Conservation (phyloP, 2,888 invertebrate species). For the Mesorhabditis sp. region DNA sequence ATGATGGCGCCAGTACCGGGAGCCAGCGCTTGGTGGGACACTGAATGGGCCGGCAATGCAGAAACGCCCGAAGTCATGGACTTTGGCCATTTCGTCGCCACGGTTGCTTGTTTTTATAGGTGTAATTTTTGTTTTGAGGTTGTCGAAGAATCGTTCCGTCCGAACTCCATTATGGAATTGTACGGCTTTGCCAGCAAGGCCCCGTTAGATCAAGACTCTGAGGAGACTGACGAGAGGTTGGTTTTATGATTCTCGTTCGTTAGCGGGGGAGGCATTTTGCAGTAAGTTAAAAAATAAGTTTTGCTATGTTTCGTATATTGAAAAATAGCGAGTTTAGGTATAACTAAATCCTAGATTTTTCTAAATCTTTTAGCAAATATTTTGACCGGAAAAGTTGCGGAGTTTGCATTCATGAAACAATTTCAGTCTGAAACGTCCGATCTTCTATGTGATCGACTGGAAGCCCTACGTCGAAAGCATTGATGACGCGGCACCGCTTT, state of each 20-base stretch:
- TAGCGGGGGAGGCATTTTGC: too few species aligned
- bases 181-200: background rate
- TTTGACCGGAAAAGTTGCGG: background rate
- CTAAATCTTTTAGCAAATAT: too few species aligned
- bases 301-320: too few species aligned
- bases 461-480: background rate
- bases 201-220: background rate
- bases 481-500: background rate
- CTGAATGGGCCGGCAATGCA: background rate
- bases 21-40: background rate
- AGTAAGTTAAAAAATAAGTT: too few species aligned
- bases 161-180: background rate
- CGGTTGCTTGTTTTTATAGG: too few species aligned
- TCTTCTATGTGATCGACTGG: slow-evolving; percentile 4
- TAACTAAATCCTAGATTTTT: too few species aligned
- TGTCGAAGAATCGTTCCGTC: background rate
- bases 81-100: too few species aligned
- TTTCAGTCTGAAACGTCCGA: background rate
- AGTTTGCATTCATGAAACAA: background rate
- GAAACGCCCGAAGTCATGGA: background rate
- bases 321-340: too few species aligned
- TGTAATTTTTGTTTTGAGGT: background rate
- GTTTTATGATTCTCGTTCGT: too few species aligned
- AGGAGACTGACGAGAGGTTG: slow-evolving; percentile 1
- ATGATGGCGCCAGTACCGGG: slow-evolving; percentile 3